Evolutionary conservation across 2,113 vertebrate species (phyloP), one percentile per base, ranked within the genome.

Genomic region (Zapus hudsonius): DNA sequence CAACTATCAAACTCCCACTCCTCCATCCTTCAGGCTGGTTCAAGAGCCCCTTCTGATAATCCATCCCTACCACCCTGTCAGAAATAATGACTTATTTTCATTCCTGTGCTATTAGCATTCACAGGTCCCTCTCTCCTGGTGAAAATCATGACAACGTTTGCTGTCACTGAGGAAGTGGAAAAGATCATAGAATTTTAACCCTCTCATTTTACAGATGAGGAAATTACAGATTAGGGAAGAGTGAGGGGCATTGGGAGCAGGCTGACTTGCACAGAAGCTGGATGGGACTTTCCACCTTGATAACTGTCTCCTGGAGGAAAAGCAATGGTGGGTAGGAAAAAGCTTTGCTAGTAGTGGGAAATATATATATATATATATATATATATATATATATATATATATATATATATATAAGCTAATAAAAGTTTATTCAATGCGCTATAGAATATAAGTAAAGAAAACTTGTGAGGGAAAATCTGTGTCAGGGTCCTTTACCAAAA

Each of bases 331-430:
- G 25, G 9, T 79, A 38, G 27, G n/a, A 22, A 33, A 89, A 83
- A 19, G 5, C 31, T 90, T 83, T 59, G 42, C 42, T 16, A 38
- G 9, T 55, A 5, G 40, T 59, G 25, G 44, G n/a, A n/a, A n/a
- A n/a, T n/a, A n/a, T n/a, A n/a, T n/a, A n/a, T n/a, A n/a, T n/a
- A n/a, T n/a, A n/a, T n/a, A n/a, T n/a, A n/a, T n/a, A n/a, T n/a
- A n/a, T n/a, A n/a, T n/a, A n/a, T n/a, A n/a, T n/a, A n/a, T n/a
- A n/a, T n/a, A n/a, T n/a, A n/a, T n/a, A n/a, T n/a, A n/a, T n/a
- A n/a, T n/a, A n/a, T n/a, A n/a, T 84, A 93, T 86, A 57, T 38
- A 22, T 25, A 89, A 82, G 19, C 40, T 67, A 82, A 31, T 75
- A 79, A 66, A 55, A 84, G 33, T 82, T 89, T 81, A 66, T 80